A percentile compares a stretch with the other conserved stretches of the same genome.
These are phyloP conservation scores for Drosophila kurseongensis DNA, from an alignment of 1,140 invertebrate genomes.

Conservation along the genomic window DNA sequence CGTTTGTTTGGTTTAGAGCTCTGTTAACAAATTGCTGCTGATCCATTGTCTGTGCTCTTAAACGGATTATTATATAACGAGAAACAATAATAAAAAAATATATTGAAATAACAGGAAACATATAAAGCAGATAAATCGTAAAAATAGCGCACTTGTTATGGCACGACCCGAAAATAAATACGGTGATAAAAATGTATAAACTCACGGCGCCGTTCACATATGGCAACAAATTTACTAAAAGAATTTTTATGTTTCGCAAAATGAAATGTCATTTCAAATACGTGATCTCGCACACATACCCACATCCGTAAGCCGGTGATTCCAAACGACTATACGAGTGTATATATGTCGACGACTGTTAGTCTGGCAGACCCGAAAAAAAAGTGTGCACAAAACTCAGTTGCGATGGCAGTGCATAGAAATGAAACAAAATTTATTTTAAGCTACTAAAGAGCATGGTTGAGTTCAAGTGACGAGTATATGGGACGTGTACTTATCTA, in stretches of 20 bases:
- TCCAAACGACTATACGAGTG: conserved; percentile 3
- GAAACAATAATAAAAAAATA: conserved; percentile 32
- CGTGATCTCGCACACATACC: conserved; percentile 40
- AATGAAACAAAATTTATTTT: conserved; percentile 73
- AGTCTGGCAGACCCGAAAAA: conserved; percentile 44
- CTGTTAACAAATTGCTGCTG: conserved; percentile 26
- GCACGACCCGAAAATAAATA: conserved; percentile 46
- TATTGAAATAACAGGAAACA: conserved; percentile 18
- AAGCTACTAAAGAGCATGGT: conserved; percentile 73
- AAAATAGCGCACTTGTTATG: conserved; percentile 34
- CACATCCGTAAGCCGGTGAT: conserved; percentile 13
- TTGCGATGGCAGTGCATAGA: conserved; percentile 47
- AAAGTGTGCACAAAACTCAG: conserved; percentile 37
- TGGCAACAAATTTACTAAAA: conserved; percentile 61
- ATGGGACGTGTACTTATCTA: conserved; percentile 65
- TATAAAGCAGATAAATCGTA: conserved; percentile 50
- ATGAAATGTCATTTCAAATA: conserved; percentile 69
- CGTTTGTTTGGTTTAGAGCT: conserved; percentile 39
- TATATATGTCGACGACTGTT: conserved; percentile 37
- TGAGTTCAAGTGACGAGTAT: conserved; percentile 65
- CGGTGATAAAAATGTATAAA: conserved; percentile 44
- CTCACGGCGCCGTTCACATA: conserved; percentile 27
- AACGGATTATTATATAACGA: conserved; percentile 43
- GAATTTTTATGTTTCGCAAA: conserved; percentile 65
- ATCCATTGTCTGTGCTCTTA: conserved; percentile 17